Percentiles rank a stretch among this genome's conserved stretches.
Evolutionary conservation across 1,140 invertebrate species (phyloP).

Genomic region (Lepidurus arcticus): DNA sequence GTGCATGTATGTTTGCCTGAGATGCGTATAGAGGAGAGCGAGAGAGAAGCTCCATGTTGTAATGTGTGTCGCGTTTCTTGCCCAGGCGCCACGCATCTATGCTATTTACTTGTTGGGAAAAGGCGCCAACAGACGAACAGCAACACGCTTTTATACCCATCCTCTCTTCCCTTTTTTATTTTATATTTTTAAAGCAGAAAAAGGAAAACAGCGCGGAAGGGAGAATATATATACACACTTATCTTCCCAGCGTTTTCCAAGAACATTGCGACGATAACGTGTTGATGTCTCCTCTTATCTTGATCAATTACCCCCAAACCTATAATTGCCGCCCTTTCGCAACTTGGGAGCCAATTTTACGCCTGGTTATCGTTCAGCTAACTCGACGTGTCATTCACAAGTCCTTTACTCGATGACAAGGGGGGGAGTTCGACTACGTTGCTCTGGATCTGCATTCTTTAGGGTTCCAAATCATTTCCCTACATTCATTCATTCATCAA

Average conservation of each 20-base stretch:
- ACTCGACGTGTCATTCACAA: background rate
- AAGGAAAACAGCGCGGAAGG: background rate
- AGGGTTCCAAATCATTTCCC: too few relatives aligned
- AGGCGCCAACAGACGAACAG: slow-evolving; percentile 17
- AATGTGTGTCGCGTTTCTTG: slow-evolving; percentile 18
- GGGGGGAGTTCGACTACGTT: background rate
- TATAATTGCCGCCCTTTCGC: slow-evolving; percentile 1
- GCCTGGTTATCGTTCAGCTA: slow-evolving; percentile 13
- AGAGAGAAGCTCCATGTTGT: slow-evolving; percentile 17
- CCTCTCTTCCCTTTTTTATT: slow-evolving; percentile 10
- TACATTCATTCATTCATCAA: too few relatives aligned
- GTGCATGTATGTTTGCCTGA: background rate
- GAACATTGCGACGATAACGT: background rate
- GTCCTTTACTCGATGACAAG: background rate
- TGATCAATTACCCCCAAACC: background rate
- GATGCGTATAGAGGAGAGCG: background rate
- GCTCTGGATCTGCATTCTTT: background rate
- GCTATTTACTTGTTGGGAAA: slow-evolving; percentile 22
- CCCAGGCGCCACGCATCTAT: slow-evolving; percentile 6
- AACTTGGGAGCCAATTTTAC: background rate
- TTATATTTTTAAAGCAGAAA: background rate
- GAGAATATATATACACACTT: slow-evolving; percentile 1
- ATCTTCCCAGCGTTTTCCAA: background rate
- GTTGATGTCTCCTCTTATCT: slow-evolving; percentile 15
- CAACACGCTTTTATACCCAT: slow-evolving; percentile 15